These are phyloP conservation scores for Drosophila putrida DNA, from an alignment of 2,888 invertebrate genomes.

Conservation along the genomic window DNA sequence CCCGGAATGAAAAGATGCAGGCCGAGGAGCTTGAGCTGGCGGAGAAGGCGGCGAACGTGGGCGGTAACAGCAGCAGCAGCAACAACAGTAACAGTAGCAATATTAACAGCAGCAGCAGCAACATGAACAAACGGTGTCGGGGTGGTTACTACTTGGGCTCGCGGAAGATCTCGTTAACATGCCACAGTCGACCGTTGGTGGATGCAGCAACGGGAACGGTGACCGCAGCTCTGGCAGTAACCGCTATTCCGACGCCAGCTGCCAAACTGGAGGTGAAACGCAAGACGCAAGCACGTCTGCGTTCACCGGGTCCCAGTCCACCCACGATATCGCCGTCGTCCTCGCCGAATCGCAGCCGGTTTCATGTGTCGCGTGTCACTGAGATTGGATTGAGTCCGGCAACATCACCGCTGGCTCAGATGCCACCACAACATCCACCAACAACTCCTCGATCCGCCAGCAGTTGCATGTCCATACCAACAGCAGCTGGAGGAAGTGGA, in stretches of 20 bases:
- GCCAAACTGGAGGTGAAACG: constrained; percentile 83
- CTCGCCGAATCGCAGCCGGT: constrained; percentile 88
- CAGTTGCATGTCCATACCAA: constrained; percentile 72
- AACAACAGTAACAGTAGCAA: constrained; percentile 6
- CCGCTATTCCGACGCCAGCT: constrained; percentile 73
- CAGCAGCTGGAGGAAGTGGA: constrained; percentile 20
- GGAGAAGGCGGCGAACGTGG: constrained; percentile 67
- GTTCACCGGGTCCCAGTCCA: constrained; percentile 89
- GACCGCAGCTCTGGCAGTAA: constrained; percentile 56
- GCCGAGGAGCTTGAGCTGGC: constrained; percentile 69
- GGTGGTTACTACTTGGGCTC: constrained; percentile 85
- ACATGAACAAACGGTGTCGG: constrained; percentile 67
- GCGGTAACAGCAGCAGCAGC: constrained; percentile 28
- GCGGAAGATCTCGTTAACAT: constrained; percentile 91
- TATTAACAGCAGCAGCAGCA: constrained; percentile 16
- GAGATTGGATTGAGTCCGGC: constrained; percentile 79
- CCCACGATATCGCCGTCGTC: constrained; percentile 89
- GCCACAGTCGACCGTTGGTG: constrained; percentile 87
- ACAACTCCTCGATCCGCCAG: constrained; percentile 62
- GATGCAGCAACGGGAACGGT: constrained; percentile 84
- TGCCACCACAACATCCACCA: constrained; percentile 68
- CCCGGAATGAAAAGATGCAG: constrained; percentile 87
- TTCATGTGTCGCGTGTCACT: constrained; percentile 85
- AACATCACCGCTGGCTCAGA: constrained; percentile 78
- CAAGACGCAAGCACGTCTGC: constrained; percentile 87